These are phyloP conservation scores for Sebastiscus albofasciatus DNA, from an alignment of 2,797 vertebrate species.

Conservation along the genomic window DNA sequence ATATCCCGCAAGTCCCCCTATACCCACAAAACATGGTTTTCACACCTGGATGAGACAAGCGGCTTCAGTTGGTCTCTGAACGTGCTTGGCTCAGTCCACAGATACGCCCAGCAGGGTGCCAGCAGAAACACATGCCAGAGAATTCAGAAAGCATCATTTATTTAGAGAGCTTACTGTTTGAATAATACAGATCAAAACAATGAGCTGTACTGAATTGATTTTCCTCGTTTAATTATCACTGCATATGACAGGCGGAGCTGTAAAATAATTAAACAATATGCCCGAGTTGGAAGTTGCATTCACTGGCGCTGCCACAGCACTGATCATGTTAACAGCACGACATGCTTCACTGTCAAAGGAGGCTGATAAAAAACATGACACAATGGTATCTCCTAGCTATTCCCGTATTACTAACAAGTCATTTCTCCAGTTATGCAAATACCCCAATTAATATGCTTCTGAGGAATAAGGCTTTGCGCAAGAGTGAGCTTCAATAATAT, in stretches of 20 bases:
- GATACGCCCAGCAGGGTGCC: slow-evolving; percentile 26
- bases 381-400: slow-evolving; percentile 38
- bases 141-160: slow-evolving; percentile 57
- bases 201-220: slow-evolving; percentile 55
- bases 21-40: neutral
- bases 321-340: slow-evolving; percentile 32
- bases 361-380: slow-evolving; percentile 29
- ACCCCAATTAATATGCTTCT: slow-evolving; percentile 56
- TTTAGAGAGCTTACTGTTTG: slow-evolving; percentile 57
- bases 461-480: slow-evolving; percentile 33
- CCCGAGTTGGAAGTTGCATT: slow-evolving; percentile 34
- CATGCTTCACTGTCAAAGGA: slow-evolving; percentile 42
- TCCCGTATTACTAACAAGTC: slow-evolving; percentile 42
- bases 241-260: slow-evolving; percentile 32
- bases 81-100: slow-evolving; percentile 39
- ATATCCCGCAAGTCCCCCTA: neutral
- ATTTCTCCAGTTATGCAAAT: slow-evolving; percentile 64
- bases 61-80: slow-evolving; percentile 17
- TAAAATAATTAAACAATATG: slow-evolving; percentile 52
- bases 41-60: neutral
- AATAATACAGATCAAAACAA: slow-evolving; percentile 67
- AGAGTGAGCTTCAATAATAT: slow-evolving; percentile 30
- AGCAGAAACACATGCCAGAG: slow-evolving; percentile 40
- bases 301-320: slow-evolving; percentile 15
- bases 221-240: slow-evolving; percentile 54